Base-by-base conservation (phyloP, 2,113 vertebrate genomes). In the Rhinolophus ferrumequinum region DNA sequence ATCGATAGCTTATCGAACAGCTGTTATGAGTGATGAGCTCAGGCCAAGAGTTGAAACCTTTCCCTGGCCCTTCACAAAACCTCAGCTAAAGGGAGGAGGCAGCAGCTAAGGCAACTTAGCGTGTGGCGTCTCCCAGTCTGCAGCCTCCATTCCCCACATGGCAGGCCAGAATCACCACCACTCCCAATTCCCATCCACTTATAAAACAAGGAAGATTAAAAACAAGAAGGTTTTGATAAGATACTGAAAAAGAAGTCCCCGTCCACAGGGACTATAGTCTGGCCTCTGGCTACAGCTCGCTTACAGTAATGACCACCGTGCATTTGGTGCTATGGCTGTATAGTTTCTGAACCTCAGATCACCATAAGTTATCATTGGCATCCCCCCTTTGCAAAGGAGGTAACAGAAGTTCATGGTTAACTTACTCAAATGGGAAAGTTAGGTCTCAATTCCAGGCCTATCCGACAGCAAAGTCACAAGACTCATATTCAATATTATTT, bases 401-500 rank as follows among this genome's bases (percentile, higher is more conserved):
- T 56, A 22, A 58, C 56, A n/a, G 28, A 93, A 84, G 8, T 70
- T 90, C 52, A 84, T 76, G 28, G 94, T 93, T 92, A 84, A 91
- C 41, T 75, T 50, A 13, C 60, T 76, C 22, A 28, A 47, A 64
- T n/a, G 11, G 70, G 33, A 83, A 94, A 47, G 21, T 22, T 90
- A 62, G 66, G 8, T 89, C 19, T 96, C 47, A 13, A 5, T 77
- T 95, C 15, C 47, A 92, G 60, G 35, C 38, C 64, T 56, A 11
- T 93, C 47, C 58, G 64, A 64, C 38, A 80, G 64, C 13, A 64
- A 56, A 80, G 30, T 50, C 24, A 4, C 26, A 77, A 69, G 33
- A 54, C 33, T 76, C 35, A 24, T 56, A 38, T 16, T 80, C 6
- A n/a, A 10, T 80, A 62, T 69, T 73, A 75, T 84, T 87, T 92